A percentile compares a stretch with the other conserved stretches of the same genome.
These are phyloP conservation scores for Noctilio leporinus DNA, from an alignment of 2,113 vertebrate genomes.

Conservation along the genomic window DNA sequence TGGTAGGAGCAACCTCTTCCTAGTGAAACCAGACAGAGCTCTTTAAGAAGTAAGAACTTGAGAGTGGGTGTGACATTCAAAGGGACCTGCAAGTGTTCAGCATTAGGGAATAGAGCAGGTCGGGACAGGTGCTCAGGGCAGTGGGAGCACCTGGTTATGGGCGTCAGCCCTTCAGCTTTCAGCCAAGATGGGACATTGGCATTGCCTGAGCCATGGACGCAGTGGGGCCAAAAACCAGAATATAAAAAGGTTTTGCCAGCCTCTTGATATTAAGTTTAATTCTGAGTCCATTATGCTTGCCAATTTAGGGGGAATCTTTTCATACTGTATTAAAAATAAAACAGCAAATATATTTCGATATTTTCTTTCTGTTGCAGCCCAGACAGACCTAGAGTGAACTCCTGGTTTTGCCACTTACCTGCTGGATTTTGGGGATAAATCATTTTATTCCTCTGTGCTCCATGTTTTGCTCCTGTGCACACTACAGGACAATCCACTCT, in stretches of 20 bases:
- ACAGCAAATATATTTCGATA: neutral
- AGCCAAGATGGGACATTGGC: neutral
- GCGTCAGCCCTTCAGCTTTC: neutral
- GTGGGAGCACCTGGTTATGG: neutral
- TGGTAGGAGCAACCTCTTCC: neutral
- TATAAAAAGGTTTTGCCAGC: neutral
- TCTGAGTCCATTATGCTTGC: neutral
- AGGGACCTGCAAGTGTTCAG: neutral
- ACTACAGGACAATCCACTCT: neutral
- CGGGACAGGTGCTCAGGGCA: neutral
- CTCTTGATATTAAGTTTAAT: neutral
- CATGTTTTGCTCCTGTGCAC: neutral
- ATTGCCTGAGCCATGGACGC: neutral
- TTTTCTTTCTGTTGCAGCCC: neutral
- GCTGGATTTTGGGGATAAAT: neutral
- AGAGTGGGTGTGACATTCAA: neutral
- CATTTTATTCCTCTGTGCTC: neutral
- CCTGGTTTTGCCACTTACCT: neutral
- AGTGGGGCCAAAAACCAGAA: neutral
- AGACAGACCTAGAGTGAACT: neutral
- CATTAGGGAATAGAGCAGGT: neutral
- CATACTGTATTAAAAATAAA: neutral
- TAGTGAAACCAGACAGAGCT: neutral
- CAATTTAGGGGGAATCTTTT: neutral
- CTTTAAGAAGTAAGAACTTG: neutral